Base-by-base conservation (phyloP, 2,888 invertebrate genomes). In the Zaprionus lineosus region DNA sequence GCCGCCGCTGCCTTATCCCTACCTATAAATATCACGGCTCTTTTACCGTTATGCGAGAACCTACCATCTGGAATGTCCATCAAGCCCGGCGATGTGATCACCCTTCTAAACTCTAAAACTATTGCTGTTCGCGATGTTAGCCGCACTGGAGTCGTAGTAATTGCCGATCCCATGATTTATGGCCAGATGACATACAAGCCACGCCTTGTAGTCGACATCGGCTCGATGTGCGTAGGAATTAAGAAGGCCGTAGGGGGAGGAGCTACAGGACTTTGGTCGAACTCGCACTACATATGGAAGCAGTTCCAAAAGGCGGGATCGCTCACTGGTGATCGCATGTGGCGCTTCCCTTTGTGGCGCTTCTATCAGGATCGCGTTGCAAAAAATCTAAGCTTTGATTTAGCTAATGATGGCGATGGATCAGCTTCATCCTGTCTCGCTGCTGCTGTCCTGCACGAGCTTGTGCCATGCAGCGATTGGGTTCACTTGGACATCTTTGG, bases 121-220 rank as follows among this genome's bases (percentile, higher is more conserved):
- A 58, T 81, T 76, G 64, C 84, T 0, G 65, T 82, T 3, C 67
- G 87, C 0, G 65, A 86, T 9, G 51, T 84, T 1, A 76, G 69
- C 8, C 55, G 74, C 4, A 95, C 95, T 62, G 96, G 95, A 0
- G 91, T 89, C n/a, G n/a, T n/a, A n/a, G n/a, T n/a, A n/a, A n/a
- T n/a, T n/a, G n/a, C n/a, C n/a, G n/a, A n/a, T n/a, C 95, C 95
- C 19, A 90, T 96, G 52, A 92, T 93, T 12, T 95, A 96, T 88
- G 94, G 95, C 1, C 92, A 94, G 62, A 92, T 93, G 90, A 92
- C 59, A 88, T 91, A 91, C 55, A 91, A 91, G 26, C 91, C 92
- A 0, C 86, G 88, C 3, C 84, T 91, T 1, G 89, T 92, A 6
- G 64, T 93, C 19, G 92, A 93, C 68, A 87, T 93, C 68, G 92